These are phyloP conservation scores for Serrognathus titanus DNA, from an alignment of 2,888 invertebrate genomes.

Conservation along the genomic window DNA sequence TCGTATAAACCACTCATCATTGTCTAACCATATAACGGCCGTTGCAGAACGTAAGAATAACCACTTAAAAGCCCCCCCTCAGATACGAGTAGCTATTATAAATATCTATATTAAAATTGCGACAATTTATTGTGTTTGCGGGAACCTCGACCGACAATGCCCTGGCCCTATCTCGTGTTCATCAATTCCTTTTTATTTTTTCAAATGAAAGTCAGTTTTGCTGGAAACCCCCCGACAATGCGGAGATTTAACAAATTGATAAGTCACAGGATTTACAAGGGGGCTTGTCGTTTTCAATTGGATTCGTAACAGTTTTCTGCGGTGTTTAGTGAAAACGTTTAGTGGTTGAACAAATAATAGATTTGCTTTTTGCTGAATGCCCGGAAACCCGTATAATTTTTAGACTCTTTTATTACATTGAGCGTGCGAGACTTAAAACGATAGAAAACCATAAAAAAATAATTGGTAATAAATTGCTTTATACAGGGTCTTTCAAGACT, in stretches of 20 bases:
- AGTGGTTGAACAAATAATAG: background rate
- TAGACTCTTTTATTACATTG: no score
- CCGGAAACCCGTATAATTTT: background rate
- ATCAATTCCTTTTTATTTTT: slow-evolving; percentile 8
- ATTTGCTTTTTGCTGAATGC: background rate
- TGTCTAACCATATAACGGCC: slow-evolving; percentile 1
- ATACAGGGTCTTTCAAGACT: no score
- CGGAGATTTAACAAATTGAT: slow-evolving; percentile 28
- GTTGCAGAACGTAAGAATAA: slow-evolving; percentile 1
- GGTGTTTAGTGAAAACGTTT: background rate
- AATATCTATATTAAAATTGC: slow-evolving; percentile 31
- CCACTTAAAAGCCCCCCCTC: slow-evolving; percentile 1
- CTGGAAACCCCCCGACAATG: slow-evolving; percentile 25
- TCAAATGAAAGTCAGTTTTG: slow-evolving; percentile 31
- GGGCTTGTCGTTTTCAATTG: slow-evolving; percentile 1
- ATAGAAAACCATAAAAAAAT: no score
- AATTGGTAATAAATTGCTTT: no score
- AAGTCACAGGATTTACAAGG: slow-evolving; percentile 20
- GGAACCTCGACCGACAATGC: slow-evolving; percentile 31
- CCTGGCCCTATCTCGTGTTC: slow-evolving; percentile 18
- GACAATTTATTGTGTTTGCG: slow-evolving; percentile 34
- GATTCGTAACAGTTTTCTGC: slow-evolving; percentile 11
- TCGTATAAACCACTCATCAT: slow-evolving; percentile 4
- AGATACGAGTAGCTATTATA: slow-evolving; percentile 27
- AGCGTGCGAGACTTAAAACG: no score